These are phyloP conservation scores for Lagria hirta DNA, from an alignment of 2,888 invertebrate genomes.

Conservation along the genomic window DNA sequence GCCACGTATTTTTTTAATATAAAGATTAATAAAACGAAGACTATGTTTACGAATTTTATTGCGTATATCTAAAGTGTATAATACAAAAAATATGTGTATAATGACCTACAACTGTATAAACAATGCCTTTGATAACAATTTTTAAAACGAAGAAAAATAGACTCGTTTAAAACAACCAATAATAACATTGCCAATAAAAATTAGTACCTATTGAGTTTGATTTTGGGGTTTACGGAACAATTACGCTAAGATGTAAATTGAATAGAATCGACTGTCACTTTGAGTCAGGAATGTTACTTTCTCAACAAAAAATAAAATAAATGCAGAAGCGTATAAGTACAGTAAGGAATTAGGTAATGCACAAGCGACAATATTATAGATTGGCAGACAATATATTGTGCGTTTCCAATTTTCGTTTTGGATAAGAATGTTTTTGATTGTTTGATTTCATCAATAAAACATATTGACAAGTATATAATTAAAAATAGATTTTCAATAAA, in stretches of 20 bases:
- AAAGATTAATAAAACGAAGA: too few species aligned
- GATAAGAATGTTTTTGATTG: constrained; percentile 5
- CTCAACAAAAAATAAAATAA: constrained; percentile 15
- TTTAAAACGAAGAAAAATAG: constrained; percentile 21
- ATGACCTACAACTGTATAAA: constrained; percentile 47
- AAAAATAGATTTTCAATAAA: constrained; percentile 5
- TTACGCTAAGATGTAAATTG: constrained; percentile 6
- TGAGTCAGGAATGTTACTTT: constrained; percentile 14
- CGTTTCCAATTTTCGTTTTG: constrained; percentile 12
- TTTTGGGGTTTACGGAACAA: constrained; percentile 8
- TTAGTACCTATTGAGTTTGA: constrained; percentile 13
- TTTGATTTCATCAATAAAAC: too few species aligned
- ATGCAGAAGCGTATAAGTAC: constrained; percentile 19
- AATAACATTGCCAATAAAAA: constrained; percentile 13
- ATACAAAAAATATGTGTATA: constrained; percentile 52
- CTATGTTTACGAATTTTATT: constrained; percentile 17
- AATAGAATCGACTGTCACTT: constrained; percentile 4
- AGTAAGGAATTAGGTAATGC: constrained; percentile 15
- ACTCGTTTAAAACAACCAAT: constrained; percentile 16
- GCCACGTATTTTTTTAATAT: too few species aligned
- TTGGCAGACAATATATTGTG: constrained; percentile 20
- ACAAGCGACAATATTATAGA: constrained; percentile 16
- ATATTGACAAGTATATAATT: constrained; percentile 13
- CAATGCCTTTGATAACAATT: constrained; percentile 42
- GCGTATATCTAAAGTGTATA: constrained; percentile 44